Evolutionary conservation across 2,113 vertebrate genomes (phyloP), one percentile per base, ranked within the genome.

Genomic region (Hydrolagus affinis): DNA sequence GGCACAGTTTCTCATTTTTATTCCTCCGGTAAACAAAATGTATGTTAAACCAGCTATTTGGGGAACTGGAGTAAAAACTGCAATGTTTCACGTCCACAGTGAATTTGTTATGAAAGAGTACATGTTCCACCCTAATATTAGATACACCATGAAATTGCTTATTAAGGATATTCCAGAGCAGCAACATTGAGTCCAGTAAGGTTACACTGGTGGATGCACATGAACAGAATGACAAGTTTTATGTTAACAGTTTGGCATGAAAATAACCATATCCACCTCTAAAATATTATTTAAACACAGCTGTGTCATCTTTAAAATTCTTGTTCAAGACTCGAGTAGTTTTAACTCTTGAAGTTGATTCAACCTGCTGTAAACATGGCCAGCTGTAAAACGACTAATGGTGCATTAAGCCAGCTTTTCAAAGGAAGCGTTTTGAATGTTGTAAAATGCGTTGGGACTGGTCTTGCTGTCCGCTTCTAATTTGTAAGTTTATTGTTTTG

Each of bases 251-350:
- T 32, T 83, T 68, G 32, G 28, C 23, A 83, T 19, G 28, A 56
- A 83, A 83, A 83, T 28, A 83, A 66, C 78, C 78, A 83, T 83
- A 83, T 66, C 78, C 78, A 83, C 60, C 62, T 66, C 78, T 83
- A 83, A 68, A 83, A 83, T 83, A 83, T 83, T 83, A 8, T 83
- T 83, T 83, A 83, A 83, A 83, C 78, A 83, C 78, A 83, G 78
- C 78, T 83, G 78, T 66, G 60, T 66, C 78, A 68, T 66, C 78
- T 83, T 83, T 66, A 83, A 83, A 83, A 83, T 32, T 64, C 60
- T 83, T 83, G 32, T 23, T 83, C 78, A 83, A 83, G 66, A 83
- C 78, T 83, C 60, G 15, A 56, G 73, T 21, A 75, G 30, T 64
- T 64, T 83, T 83, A 83, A 68, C 78, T 83, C 78, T 83, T 66